Percentiles rank a stretch among this genome's conserved stretches.
Evolutionary conservation across 1,140 invertebrate genomes (phyloP).

Genomic region (Meloidogyne exigua): DNA sequence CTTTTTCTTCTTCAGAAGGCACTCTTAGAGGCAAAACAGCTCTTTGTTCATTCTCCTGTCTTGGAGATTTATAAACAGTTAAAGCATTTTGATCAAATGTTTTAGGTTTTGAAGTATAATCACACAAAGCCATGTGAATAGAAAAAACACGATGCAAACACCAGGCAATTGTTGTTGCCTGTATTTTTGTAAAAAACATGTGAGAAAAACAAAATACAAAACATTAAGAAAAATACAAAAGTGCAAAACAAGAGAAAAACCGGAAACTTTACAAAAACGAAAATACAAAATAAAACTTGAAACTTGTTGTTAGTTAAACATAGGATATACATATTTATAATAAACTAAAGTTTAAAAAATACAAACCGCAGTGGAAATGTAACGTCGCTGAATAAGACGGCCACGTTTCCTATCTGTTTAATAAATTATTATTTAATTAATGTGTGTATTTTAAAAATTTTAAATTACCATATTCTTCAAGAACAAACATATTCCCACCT

Average conservation of each 20-base stretch:
- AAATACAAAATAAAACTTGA: conserved; percentile 6
- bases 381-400: conserved; percentile 90
- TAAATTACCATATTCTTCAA: conserved; percentile 96
- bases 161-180: conserved; percentile 70
- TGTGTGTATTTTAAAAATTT: conserved; percentile 7
- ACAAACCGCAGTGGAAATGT: conserved; percentile 96
- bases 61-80: conserved; percentile 25
- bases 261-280: conserved; percentile 9
- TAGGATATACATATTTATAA: too few species aligned
- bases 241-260: conserved; percentile 15
- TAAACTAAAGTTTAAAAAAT: conserved; percentile 8
- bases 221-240: neutral
- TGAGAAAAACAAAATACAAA: conserved; percentile 17
- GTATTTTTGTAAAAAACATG: conserved; percentile 44
- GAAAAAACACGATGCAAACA: conserved; percentile 71
- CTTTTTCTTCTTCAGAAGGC: neutral
- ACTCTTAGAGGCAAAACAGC: conserved; percentile 21
- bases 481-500: conserved; percentile 95
- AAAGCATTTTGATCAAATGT: neutral
- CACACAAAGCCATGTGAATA: conserved; percentile 63
- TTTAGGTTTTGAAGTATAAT: conserved; percentile 29
- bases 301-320: too few species aligned
- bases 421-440: conserved; percentile 6
- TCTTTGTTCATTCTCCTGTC: conserved; percentile 23
- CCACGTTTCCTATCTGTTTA: conserved; percentile 93